Evolutionary conservation across 2,888 invertebrate genomes (phyloP).

Genomic region (Suillia variegata): DNA sequence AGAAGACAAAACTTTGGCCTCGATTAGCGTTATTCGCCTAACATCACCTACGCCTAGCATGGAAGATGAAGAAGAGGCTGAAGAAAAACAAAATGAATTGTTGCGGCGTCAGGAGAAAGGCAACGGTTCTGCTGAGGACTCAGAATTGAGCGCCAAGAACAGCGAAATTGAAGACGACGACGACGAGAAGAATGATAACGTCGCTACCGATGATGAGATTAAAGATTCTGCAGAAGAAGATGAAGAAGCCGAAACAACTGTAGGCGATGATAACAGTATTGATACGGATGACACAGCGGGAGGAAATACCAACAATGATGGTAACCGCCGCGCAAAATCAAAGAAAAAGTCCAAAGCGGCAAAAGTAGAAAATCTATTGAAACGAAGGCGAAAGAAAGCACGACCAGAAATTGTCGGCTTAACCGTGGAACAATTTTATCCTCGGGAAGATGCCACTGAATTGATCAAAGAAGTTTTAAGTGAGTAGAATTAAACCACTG

Average conservation of each 20-base stretch:
- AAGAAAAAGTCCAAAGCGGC: conserved; percentile 15
- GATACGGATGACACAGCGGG: conserved; percentile 13
- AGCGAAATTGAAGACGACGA: conserved; percentile 21
- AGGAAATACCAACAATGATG: conserved; percentile 9
- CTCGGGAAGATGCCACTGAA: conserved; percentile 61
- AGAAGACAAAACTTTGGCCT: conserved; percentile 65
- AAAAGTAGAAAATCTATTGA: conserved; percentile 18
- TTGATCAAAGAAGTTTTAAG: conserved; percentile 62
- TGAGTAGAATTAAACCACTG: too few species aligned
- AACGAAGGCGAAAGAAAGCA: conserved; percentile 29
- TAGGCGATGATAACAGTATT: background rate
- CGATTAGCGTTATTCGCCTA: conserved; percentile 68
- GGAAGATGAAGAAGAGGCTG: conserved; percentile 53
- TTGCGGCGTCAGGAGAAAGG: conserved; percentile 11
- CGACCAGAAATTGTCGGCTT: conserved; percentile 67
- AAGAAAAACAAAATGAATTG: conserved; percentile 43
- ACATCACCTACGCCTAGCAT: conserved; percentile 62
- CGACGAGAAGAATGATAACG: conserved; percentile 37
- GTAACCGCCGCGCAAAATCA: conserved; percentile 28
- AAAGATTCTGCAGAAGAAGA: conserved; percentile 66
- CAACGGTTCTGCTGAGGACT: conserved; percentile 62
- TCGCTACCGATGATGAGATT: conserved; percentile 32
- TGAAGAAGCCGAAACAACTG: conserved; percentile 63
- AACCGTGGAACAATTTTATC: conserved; percentile 71
- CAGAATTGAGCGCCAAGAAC: conserved; percentile 62